Evolutionary conservation across 1,140 invertebrate species (phyloP), one percentile per base, ranked within the genome.

Genomic region (Danaus plexippus): DNA sequence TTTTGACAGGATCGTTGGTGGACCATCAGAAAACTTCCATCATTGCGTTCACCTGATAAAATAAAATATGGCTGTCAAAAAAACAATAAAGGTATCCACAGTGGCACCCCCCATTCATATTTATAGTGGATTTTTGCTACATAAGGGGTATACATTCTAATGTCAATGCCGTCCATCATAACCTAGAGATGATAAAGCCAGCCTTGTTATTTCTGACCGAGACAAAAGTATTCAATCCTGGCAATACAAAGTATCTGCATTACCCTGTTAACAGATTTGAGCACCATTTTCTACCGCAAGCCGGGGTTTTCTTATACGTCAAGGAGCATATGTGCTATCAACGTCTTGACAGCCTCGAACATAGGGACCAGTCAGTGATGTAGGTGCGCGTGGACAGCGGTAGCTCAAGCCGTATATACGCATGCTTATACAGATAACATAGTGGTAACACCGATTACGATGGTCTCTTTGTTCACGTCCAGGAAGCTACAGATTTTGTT

Each of bases 381-480:
- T 66, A 50, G 64, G 1, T 47, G 7, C 57, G 59, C 43, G 49
- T 66, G 41, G 53, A 62, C 11, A n/a, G 5, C 12, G 61, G 44
- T 5, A 46, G 22, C 18, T 50, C 57, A 5, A 51, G 40, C 50
- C 48, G 59, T 3, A 13, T 64, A 12, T 64, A 65, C 32, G 56
- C 59, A 11, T 67, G 62, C 56, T 44, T 67, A 0, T 67, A 67
- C 22, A 47, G 57, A 22, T 54, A 47, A 41, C 52, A 61, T 45
- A 61, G 51, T 41, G 52, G 51, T 22, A 52, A 64, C n/a, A 43
- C 3, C 9, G 57, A 60, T 22, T 54, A 47, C 10, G 12, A 32
- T 22, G 49, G 49, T 47, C 9, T 61, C 9, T 46, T 61, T 40
- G 53, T 52, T 32, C 45, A 61, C 53, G 40, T 61, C 32, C 12